Evolutionary conservation across 1,140 invertebrate genomes (phyloP).

Genomic region (Apis cerana): DNA sequence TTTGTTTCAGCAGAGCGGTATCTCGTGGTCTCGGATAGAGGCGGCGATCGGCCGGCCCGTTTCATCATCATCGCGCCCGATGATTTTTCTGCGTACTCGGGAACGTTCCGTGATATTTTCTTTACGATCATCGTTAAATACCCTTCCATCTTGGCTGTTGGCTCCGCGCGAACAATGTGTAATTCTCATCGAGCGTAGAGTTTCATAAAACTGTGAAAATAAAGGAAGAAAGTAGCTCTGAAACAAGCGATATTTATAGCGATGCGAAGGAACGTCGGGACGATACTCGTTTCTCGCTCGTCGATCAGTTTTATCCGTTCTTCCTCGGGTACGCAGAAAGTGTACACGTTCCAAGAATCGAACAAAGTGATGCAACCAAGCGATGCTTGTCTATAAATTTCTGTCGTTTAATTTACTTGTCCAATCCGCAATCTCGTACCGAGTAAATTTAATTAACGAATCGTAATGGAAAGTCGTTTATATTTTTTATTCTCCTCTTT

Average conservation of each 20-base stretch:
- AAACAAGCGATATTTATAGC: background rate
- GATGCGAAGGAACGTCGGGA: background rate
- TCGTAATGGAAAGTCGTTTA: background rate
- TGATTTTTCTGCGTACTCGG: too few species aligned
- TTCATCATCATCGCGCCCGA: too few species aligned
- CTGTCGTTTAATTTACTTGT: conserved; percentile 1
- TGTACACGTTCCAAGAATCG: conserved; percentile 18
- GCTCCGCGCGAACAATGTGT: background rate
- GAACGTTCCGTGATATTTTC: too few species aligned
- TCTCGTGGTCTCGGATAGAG: too few species aligned
- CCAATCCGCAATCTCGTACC: too few species aligned
- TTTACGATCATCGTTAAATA: too few species aligned
- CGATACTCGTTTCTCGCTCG: conserved; percentile 4
- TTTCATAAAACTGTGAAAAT: background rate
- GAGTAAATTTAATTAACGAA: conserved; percentile 6
- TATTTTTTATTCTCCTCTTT: background rate
- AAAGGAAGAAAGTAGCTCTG: background rate
- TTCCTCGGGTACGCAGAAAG: conserved; percentile 17
- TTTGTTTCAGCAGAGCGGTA: too few species aligned
- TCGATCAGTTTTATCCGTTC: conserved; percentile 13
- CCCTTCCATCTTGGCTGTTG: too few species aligned
- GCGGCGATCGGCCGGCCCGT: too few species aligned
- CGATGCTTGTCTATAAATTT: conserved; percentile 4
- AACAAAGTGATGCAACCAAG: conserved; percentile 13
- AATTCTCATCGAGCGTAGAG: background rate